Percentiles rank a stretch among this genome's conserved stretches.
These are phyloP conservation scores for Agrochola litura DNA, from an alignment of 2,888 invertebrate genomes.

Conservation along the genomic window DNA sequence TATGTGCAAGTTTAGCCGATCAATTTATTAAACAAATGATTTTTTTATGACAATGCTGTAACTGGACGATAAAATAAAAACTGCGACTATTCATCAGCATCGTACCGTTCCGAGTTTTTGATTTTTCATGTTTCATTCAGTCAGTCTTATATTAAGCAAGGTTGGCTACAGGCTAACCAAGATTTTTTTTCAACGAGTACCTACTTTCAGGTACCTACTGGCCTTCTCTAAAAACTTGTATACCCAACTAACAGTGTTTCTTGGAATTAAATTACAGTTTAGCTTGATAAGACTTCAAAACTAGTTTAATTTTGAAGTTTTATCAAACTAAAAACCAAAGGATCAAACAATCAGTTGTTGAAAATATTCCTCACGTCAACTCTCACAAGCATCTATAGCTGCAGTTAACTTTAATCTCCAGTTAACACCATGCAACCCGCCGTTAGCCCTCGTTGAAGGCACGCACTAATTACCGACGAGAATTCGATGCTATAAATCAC, in stretches of 20 bases:
- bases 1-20: neutral
- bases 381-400: neutral
- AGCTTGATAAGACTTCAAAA: neutral
- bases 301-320: too few relatives aligned
- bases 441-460: conserved; percentile 77
- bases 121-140: neutral
- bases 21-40: neutral
- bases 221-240: neutral
- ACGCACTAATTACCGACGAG: conserved; percentile 90
- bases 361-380: neutral
- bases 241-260: neutral
- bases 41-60: neutral
- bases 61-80: neutral
- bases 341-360: too few relatives aligned
- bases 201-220: neutral
- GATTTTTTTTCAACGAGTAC: neutral
- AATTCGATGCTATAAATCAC: conserved; percentile 90
- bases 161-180: neutral
- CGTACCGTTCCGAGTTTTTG: neutral
- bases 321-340: neutral
- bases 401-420: conserved; percentile 44
- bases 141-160: neutral
- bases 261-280: neutral
- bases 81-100: neutral
- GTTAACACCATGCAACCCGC: conserved; percentile 61